Base-by-base conservation (phyloP, 2,113 vertebrate genomes). In the Castor canadensis region DNA sequence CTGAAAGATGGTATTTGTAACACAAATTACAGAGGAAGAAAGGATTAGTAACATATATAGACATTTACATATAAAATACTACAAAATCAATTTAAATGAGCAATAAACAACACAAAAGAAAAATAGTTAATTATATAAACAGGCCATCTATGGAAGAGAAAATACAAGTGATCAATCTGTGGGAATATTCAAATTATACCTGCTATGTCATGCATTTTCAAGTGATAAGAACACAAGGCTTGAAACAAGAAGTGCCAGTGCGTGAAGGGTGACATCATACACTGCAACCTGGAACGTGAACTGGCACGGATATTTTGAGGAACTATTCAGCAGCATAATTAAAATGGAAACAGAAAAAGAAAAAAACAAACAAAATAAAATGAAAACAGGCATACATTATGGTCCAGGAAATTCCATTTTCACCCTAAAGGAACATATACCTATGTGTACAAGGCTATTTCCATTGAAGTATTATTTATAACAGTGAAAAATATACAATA, bases 11-110 rank as follows among this genome's bases (percentile, higher is more conserved):
- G 3, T 67, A 95, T 75, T 77, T 93, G 79, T 84, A 95, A 87
- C n/a, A 69, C 87, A 87, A 89, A 71, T 54, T 62, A 84, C 28
- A 81, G 52, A 40, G 40, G 40, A 64, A 45, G 47, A 52, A 64
- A 45, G 47, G 81, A 52, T 75, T 38, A 60, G 45, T 49, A 40
- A 40, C 20, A 83, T 45, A 20, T n/a, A 56, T 58, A 92, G 58
- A 60, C 58, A 60, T 60, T 60, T 60, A 60, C 10, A 26, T 60
- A 60, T 60, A 60, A 26, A 60, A 94, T n/a, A 11, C 73, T 89
- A 72, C 45, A 84, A 89, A 96, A 81, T 91, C 79, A 64, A 81
- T 38, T 87, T 60, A 86, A 58, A 47, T 95, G n/a, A 97, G 86
- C 30, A 96, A 83, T 16, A 76, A 87, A 92, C 45, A 84, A 83